Evolutionary conservation across 2,113 vertebrate genomes (phyloP), one percentile per base, ranked within the genome.

Genomic region (Protobothrops mucrosquamatus): DNA sequence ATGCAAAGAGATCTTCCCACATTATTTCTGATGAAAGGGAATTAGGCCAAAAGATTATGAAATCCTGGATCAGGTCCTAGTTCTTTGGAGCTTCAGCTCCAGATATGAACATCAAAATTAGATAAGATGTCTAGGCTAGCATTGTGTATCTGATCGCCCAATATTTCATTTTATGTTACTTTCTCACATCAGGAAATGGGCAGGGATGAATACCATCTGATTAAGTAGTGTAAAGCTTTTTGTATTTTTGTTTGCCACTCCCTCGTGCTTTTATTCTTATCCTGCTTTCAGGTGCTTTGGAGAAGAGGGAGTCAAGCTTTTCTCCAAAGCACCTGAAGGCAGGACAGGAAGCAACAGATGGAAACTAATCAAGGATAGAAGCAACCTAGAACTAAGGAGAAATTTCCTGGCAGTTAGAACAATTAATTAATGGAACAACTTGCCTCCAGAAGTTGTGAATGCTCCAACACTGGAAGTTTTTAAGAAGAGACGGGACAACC

Each of bases 51-150:
- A 74, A 54, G 15, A 43, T 87, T 34, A 81, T 24, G 1, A 34
- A 85, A 59, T 23, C 34, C 5, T 54, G 56, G 54, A 15, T 6
- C 39, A 43, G 55, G 20, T 39, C 22, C 51, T 48, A 39, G 26
- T 54, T 91, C 85, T 85, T 26, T 61, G 69, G 20, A n/a, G 64
- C 24, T 86, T 12, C 81, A 26, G 24, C 26, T n/a, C 46, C 0
- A 85, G 8, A 91, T 34, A 1, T 85, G 54, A 11, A 81, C 39
- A 24, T 23, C 34, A 34, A 87, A 23, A 57, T 92, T 90, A 61
- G 0, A 10, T 14, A 48, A 6, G 24, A 9, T 5, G 0, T 29
- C 24, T 43, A 20, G 34, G 7, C 90, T 34, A 0, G 2, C 10
- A 52, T 61, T 3, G 29, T 0, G 0, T 46, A n/a, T 69, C 86